Evolutionary conservation across 2,888 invertebrate species (phyloP), one percentile per base, ranked within the genome.

Genomic region (Pheosia gnoma): DNA sequence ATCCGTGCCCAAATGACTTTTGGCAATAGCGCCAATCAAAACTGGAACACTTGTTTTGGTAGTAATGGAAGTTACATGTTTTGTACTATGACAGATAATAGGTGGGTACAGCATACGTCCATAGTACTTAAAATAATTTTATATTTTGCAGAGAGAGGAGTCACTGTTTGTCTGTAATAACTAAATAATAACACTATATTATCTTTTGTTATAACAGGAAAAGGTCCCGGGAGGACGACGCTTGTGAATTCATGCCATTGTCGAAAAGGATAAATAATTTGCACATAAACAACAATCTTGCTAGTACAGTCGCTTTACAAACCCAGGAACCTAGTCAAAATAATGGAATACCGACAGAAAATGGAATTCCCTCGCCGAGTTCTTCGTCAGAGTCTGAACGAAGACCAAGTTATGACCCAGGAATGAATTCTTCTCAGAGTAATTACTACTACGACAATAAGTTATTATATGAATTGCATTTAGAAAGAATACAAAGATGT

Each of bases 191-290:
- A 51, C 8, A 7, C 7, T 3, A 25, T 51, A 25, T 51, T 25
- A 51, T 25, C 3, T 59, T 52, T 61, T 58, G 52, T 56, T 3
- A 38, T 57, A 70, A n/a, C 85, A 97, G 97, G 82, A 97, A 98
- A 94, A 95, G 97, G 72, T 95, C 95, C 58, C 94, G 97, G 65
- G 96, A 96, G 82, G 97, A 97, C 80, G 97, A 97, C 74, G 94
- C 95, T 49, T 95, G 95, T 79, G 98, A 98, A 81, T 98, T 97
- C 79, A 96, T 97, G 94, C 98, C 98, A 60, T 89, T 98, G 59
- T 98, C 98, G 11, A 98, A 98, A 87, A 95, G 98, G 81, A 98
- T 98, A 77, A 98, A 98, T 86, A 98, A 98, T 91, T 94, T 98
- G 59, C 97, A 98, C 81, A 95, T 97, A 76, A 96, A 96, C 83